phyloP scores from a whole-genome alignment of 2,113 vertebrate genomes.

The Catagonus wagneri region DNA sequence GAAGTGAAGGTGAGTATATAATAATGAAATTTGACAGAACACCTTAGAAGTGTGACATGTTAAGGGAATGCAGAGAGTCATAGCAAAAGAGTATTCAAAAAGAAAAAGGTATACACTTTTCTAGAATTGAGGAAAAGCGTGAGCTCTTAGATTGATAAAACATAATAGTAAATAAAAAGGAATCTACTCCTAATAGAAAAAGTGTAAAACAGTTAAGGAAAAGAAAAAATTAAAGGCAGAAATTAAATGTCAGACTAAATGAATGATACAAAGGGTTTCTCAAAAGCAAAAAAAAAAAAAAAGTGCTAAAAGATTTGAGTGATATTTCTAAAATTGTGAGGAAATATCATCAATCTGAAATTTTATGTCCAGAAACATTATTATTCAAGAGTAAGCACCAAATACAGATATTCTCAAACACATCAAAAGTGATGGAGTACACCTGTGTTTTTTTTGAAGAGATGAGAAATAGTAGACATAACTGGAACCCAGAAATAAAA shows the following conservation, averaged over 20 bases:
- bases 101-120: neutral
- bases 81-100: neutral
- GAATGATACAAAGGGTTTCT: neutral
- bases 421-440: neutral
- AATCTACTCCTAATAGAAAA: neutral
- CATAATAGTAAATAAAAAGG: neutral
- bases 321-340: neutral
- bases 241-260: neutral
- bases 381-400: conserved; percentile 15
- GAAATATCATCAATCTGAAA: neutral
- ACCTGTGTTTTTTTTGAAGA: neutral
- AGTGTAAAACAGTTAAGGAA: neutral
- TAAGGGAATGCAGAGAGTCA: neutral
- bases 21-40: neutral
- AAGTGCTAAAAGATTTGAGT: neutral
- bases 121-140: neutral
- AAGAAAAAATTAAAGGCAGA: neutral
- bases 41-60: neutral
- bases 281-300: conserved; percentile 11
- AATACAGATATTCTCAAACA: neutral
- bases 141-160: neutral
- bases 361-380: neutral
- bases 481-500: too few species aligned
- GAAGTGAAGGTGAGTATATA: neutral
- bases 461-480: too few species aligned